Evolutionary conservation across 2,797 vertebrate species (phyloP).

Genomic region (Pampus argenteus): DNA sequence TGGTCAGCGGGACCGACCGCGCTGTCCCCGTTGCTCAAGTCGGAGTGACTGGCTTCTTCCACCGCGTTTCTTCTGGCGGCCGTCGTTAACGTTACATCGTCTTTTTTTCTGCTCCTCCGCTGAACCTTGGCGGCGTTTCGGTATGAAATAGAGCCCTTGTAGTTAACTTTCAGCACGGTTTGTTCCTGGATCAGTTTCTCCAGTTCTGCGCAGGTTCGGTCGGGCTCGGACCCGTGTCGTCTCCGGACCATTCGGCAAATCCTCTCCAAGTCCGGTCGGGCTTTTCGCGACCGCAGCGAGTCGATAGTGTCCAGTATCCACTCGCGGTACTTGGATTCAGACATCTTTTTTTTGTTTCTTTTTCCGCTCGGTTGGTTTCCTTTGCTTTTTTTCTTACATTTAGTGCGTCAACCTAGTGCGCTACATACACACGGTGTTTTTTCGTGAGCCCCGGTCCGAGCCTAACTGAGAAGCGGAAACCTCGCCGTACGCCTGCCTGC

Average conservation of each 20-base stretch:
- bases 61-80: constrained; percentile 71
- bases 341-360: constrained; percentile 74
- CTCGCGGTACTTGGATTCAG: constrained; percentile 88
- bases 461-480: constrained; percentile 89
- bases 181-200: constrained; percentile 92
- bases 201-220: constrained; percentile 91
- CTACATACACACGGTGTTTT: constrained; percentile 73
- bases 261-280: constrained; percentile 92
- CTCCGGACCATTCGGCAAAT: constrained; percentile 94
- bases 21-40: constrained; percentile 85
- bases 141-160: constrained; percentile 95
- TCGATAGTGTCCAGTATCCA: constrained; percentile 94
- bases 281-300: constrained; percentile 92
- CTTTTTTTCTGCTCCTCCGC: constrained; percentile 87
- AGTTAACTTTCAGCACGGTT: constrained; percentile 92
- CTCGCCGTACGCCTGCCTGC: constrained; percentile 88
- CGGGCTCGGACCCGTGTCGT: constrained; percentile 91
- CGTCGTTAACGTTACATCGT: constrained; percentile 73
- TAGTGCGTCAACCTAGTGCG: constrained; percentile 76
- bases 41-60: constrained; percentile 82
- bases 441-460: constrained; percentile 85
- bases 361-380: constrained; percentile 14
- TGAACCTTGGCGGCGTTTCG: constrained; percentile 93
- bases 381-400: constrained; percentile 40
- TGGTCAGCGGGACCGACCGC: constrained; percentile 83